Evolutionary conservation across 1,140 invertebrate species (phyloP).

Genomic region (Galleria mellonella): DNA sequence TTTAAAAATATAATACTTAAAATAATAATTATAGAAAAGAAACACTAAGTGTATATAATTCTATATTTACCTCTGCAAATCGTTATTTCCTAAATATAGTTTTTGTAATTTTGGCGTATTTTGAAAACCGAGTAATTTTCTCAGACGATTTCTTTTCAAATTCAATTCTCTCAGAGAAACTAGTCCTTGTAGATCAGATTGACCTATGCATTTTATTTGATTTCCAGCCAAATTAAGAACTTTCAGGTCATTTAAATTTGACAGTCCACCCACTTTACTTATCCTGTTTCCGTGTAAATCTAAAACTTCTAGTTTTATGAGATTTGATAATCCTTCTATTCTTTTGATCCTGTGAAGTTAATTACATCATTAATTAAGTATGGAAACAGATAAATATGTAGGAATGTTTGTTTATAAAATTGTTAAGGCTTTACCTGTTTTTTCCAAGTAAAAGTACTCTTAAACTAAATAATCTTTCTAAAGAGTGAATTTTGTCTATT

Average conservation of each 20-base stretch:
- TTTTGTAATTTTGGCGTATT: slow-evolving; percentile 87
- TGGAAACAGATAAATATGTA: background rate
- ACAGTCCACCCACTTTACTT: slow-evolving; percentile 71
- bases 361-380: background rate
- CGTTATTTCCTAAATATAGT: slow-evolving; percentile 90
- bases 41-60: too few species aligned
- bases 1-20: slow-evolving; percentile 3
- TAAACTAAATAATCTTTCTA: slow-evolving; percentile 84
- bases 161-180: slow-evolving; percentile 88
- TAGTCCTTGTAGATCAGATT: slow-evolving; percentile 84
- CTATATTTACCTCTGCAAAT: slow-evolving; percentile 80
- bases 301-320: slow-evolving; percentile 88
- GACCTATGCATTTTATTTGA: slow-evolving; percentile 83
- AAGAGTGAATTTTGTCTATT: slow-evolving; percentile 86
- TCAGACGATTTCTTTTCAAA: slow-evolving; percentile 88
- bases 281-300: slow-evolving; percentile 95
- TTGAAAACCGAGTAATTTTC: slow-evolving; percentile 86
- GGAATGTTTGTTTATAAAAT: background rate
- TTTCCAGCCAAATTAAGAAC: slow-evolving; percentile 95
- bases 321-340: slow-evolving; percentile 83
- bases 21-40: too few species aligned
- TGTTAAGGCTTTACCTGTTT: slow-evolving; percentile 77
- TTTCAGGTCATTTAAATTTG: slow-evolving; percentile 82
- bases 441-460: slow-evolving; percentile 92
- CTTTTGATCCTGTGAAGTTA: slow-evolving; percentile 77